phyloP scores from a whole-genome alignment of 1,140 invertebrate species.

The Piezodorus guildinii region DNA sequence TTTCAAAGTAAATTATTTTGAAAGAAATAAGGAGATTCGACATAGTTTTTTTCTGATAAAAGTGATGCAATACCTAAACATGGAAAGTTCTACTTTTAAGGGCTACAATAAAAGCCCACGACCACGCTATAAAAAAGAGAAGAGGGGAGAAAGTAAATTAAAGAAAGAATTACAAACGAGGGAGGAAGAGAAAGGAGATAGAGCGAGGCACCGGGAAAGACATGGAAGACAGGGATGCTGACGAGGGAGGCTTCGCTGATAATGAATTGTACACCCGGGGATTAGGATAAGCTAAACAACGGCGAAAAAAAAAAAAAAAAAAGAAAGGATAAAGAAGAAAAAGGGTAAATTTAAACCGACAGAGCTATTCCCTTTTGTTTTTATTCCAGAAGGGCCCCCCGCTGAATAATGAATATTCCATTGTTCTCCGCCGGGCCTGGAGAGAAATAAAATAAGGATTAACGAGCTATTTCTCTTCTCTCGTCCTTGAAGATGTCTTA shows the following conservation, averaged over 20 bases:
- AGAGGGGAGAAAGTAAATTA: background rate
- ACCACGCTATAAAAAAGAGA: background rate
- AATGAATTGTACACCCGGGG: slow-evolving; percentile 3
- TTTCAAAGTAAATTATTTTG: too few relatives aligned
- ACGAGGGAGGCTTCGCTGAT: background rate
- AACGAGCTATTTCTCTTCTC: background rate
- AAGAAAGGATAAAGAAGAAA: background rate
- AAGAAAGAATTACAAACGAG: background rate
- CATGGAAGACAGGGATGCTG: background rate
- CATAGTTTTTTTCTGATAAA: too few relatives aligned
- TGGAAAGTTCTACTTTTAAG: too few relatives aligned
- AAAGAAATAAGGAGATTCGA: too few relatives aligned
- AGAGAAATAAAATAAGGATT: background rate
- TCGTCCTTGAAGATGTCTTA: background rate
- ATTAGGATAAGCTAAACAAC: slow-evolving; percentile 2
- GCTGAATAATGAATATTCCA: slow-evolving; percentile 4
- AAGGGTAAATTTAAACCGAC: slow-evolving; percentile 5
- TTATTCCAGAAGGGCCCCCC: background rate
- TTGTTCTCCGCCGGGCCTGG: background rate
- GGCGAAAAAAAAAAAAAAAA: background rate
- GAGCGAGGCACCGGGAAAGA: too few relatives aligned
- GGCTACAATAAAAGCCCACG: too few relatives aligned
- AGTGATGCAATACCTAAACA: too few relatives aligned
- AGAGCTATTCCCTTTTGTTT: background rate
- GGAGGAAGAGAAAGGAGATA: background rate